Conservation (phyloP, 2,797 vertebrate genomes). For the Clarias pachynema region DNA sequence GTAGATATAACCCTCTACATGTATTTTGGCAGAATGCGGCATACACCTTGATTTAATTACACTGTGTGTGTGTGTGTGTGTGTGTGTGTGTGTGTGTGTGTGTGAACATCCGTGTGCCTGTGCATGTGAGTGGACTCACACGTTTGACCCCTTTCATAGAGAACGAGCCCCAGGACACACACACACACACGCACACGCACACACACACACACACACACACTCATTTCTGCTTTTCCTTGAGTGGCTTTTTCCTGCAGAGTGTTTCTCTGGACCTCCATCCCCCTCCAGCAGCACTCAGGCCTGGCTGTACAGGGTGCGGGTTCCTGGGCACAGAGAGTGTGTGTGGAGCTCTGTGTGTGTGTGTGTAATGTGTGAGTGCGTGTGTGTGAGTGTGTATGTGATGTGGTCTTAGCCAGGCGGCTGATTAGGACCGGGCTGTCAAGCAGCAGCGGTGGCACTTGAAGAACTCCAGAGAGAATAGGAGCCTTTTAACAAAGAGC, state of each 20-base stretch:
- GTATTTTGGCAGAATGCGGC: background rate
- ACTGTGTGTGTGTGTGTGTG: background rate
- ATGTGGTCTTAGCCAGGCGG: conserved; percentile 56
- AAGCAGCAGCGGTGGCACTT: conserved; percentile 54
- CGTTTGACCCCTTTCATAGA: conserved; percentile 58
- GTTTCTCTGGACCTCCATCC: conserved; percentile 35
- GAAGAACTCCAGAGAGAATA: conserved; percentile 57
- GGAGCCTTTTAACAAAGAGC: conserved; percentile 67
- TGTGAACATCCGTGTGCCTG: conserved; percentile 22
- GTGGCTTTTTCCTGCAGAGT: conserved; percentile 58
- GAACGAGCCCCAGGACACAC: conserved; percentile 57
- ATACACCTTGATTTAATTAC: conserved; percentile 23
- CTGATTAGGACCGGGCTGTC: conserved; percentile 53
- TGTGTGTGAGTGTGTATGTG: conserved; percentile 10
- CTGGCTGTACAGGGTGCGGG: background rate
- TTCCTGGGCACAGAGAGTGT: conserved; percentile 21
- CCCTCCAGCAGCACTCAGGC: conserved; percentile 43
- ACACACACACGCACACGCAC: background rate
- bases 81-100: background rate
- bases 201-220: conserved; percentile 40
- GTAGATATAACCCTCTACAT: conserved; percentile 11
- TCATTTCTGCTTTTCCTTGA: conserved; percentile 44
- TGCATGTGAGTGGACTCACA: conserved; percentile 20
- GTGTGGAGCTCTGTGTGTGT: conserved; percentile 19
- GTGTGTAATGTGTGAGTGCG: conserved; percentile 23